Evolutionary conservation across 2,797 vertebrate species (phyloP), one percentile per base, ranked within the genome.

Genomic region (Microctenopoma steveboyesi): DNA sequence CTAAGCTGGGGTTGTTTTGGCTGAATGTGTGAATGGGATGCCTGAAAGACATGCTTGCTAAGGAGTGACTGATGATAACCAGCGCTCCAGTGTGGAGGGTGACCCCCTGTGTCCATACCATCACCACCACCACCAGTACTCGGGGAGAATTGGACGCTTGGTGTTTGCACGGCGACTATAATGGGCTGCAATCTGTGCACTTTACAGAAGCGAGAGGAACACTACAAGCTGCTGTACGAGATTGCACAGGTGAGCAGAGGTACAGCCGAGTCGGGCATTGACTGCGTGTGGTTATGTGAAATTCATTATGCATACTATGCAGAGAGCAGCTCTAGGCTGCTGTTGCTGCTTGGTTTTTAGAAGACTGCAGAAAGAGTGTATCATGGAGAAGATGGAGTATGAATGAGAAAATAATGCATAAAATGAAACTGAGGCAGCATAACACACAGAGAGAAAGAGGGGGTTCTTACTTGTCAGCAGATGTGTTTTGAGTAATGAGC

Each of bases 111-210:
- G 94, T 94, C 94, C 91, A 88, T 92, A 90, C 94, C 89, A 88
- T 42, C 42, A 51, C 93, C 88, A 88, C n/a, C 7, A 46, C 16
- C 16, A 46, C 93, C 87, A 89, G 94, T 93, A 86, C 93, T 88
- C 90, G 94, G 92, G 92, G 91, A 92, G 86, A 85, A 90, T 77
- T 81, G 89, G 89, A 91, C 90, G 88, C 85, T 86, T 81, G 86
- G 90, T 78, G 80, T 91, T 89, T 87, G 86, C 88, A 91, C 93
- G 89, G 93, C 93, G 83, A 91, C 93, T 95, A 97, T 93, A 94
- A 99, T 99, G 97, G 97, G 97, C 95, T 99, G 97, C 95, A 98
- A 97, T 97, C 94, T 99, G 92, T 99, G 97, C 95, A 95, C 96
- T 94, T 95, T 98, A 93, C 97, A 97, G 95, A 99, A 98, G 94